Base-by-base conservation (phyloP, 1,140 invertebrate genomes). In the Bilobella aurantiaca region DNA sequence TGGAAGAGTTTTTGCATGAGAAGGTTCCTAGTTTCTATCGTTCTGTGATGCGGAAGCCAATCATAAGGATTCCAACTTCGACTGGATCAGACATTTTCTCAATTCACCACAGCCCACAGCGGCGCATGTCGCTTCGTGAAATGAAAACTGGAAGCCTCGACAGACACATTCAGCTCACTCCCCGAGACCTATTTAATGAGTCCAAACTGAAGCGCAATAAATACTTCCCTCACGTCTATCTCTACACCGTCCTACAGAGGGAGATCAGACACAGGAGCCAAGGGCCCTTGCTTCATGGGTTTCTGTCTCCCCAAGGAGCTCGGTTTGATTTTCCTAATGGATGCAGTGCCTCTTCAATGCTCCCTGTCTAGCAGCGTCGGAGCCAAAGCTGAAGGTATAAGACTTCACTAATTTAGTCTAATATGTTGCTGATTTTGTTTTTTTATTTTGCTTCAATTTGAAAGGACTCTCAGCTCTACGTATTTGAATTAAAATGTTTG, bases 281-380 rank as follows among this genome's bases (percentile, higher is more conserved):
- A 63, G 42, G 65, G 64, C 16, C 68, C 68, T 53, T 82, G 78
- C 70, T 90, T 89, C 74, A 83, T 89, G 79, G 90, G 91, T 28
- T 86, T 94, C 42, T 85, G 86, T 77, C 77, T 92, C 73, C 90
- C 90, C 1, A 79, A 81, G 64, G 82, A 83, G 73, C 77, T 90
- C 1, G 76, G 79, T 3, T 81, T 83, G 46, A 79, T 92, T 61
- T 90, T 91, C 76, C 86, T 87, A 8, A 75, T 28, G 37, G 37
- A 42, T 42, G n/a, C 37, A n/a, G n/a, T 42, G 14, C 49, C 49
- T 16, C 23, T 18, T 53, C 49, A 53, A 14, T 5, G 12, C 8
- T n/a, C 8, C 37, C 8, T 42, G 12, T 5, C 21, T 53, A 12
- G 12, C 8, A 53, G 23, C 5, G 25, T 23, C 49, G 25, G 25